Evolutionary conservation across 2,888 invertebrate genomes (phyloP), one percentile per base, ranked within the genome.

Genomic region (Phortica magna): DNA sequence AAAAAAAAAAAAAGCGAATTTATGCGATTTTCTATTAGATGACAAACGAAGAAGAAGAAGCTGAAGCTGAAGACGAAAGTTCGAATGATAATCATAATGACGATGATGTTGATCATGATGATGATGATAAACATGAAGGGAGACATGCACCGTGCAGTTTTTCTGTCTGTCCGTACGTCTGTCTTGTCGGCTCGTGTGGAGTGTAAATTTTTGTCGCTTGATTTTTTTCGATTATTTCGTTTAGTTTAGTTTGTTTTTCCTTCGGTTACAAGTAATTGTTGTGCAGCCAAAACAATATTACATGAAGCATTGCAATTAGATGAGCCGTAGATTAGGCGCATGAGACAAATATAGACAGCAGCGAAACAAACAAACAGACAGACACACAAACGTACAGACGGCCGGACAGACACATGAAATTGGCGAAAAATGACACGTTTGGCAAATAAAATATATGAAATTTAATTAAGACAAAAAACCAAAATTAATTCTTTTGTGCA

Each of bases 291-390:
- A 71, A 71, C 55, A 71, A 71, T 53, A 71, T 82, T 85, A 87
- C 85, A 88, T 87, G 87, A 87, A 87, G 87, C 87, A 87, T 87
- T 88, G 82, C 89, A 86, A 85, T 87, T 87, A 89, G 87, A 87
- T 87, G 87, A 89, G 87, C 85, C 87, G 88, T 87, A 61, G 10
- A 61, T 73, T 42, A 59, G 61, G 22, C 42, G 73, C 73, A 73
- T 43, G 17, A 61, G 39, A 57, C 39, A 57, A 12, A 31, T 41
- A 41, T 31, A 22, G 59, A 61, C 31, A 43, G 73, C 41, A 4
- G 5, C 31, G 31, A 31, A 31, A 31, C 3, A 61, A 41, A 10
- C 59, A 42, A 41, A 59, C 14, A 42, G 31, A 31, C 5, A 22
- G 4, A 42, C 19, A n/a, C n/a, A n/a, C n/a, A n/a, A n/a, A n/a